A percentile compares a stretch with the other conserved stretches of the same genome.
phyloP scores from a whole-genome alignment of 37 sponge, comb jelly and placozoan genomes.

The Amphimedon queenslandica region DNA sequence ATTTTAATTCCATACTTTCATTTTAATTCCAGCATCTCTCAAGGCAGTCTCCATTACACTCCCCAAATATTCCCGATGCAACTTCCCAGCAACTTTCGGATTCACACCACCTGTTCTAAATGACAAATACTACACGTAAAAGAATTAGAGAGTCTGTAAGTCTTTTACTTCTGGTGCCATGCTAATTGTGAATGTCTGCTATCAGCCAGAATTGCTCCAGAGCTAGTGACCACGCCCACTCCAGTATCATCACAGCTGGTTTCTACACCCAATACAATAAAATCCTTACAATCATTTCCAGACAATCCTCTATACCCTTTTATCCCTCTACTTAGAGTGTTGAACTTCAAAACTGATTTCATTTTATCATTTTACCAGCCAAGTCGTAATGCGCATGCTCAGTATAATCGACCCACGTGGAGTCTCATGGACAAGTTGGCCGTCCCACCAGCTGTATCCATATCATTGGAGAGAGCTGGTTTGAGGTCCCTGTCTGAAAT shows the following conservation, averaged over 20 bases:
- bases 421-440: background rate
- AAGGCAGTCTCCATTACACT: slow-evolving; percentile 39
- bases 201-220: slow-evolving; percentile 45
- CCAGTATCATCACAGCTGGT: slow-evolving; percentile 85
- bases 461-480: slow-evolving; percentile 3
- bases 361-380: too few relatives aligned
- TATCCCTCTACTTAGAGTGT: too few relatives aligned
- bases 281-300: slow-evolving; percentile 2
- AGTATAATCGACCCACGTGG: too few relatives aligned
- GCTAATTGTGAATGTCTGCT: slow-evolving; percentile 35
- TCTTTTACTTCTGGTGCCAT: slow-evolving; percentile 40
- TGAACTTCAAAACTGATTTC: too few relatives aligned
- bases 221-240: slow-evolving; percentile 57
- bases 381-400: background rate
- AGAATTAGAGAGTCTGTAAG: background rate
- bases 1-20: slow-evolving; percentile 56
- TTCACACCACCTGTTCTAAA: slow-evolving; percentile 63
- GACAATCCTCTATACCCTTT: too few relatives aligned
- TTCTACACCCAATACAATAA: slow-evolving; percentile 73
- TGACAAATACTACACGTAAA: background rate
- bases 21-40: slow-evolving; percentile 24
- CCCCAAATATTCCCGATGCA: slow-evolving; percentile 46
- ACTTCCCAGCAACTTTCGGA: slow-evolving; percentile 39
- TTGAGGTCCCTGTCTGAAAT: slow-evolving; percentile 17
- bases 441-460: background rate